Percentiles rank a stretch among this genome's conserved stretches.
phyloP scores from a whole-genome alignment of 2,113 vertebrate genomes.

The Chelonoidis abingdonii region DNA sequence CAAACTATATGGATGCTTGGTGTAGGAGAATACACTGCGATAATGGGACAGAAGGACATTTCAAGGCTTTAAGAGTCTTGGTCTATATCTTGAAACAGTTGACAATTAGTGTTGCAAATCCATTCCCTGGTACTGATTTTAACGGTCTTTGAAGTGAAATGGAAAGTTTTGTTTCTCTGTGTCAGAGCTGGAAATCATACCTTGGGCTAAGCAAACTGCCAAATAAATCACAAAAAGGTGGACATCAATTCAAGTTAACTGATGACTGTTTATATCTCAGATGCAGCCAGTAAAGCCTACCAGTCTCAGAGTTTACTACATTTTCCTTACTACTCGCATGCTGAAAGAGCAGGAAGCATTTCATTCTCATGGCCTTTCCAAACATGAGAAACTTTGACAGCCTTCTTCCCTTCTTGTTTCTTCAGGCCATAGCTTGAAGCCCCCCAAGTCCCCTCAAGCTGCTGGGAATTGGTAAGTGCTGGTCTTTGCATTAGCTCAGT shows the following conservation, averaged over 20 bases:
- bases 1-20: neutral
- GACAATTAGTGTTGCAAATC: neutral
- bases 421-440: neutral
- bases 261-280: neutral
- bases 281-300: neutral
- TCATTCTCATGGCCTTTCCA: neutral
- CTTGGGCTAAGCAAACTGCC: neutral
- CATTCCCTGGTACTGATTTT: neutral
- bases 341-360: neutral
- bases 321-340: neutral
- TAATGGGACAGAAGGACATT: neutral
- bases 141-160: neutral
- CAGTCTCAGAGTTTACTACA: neutral
- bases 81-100: neutral
- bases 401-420: neutral
- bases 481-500: neutral
- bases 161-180: neutral
- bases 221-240: neutral
- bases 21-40: neutral
- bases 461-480: neutral
- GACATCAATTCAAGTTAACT: neutral
- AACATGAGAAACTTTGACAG: neutral
- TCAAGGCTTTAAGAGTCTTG: neutral
- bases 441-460: neutral
- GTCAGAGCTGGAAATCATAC: neutral